These are phyloP conservation scores for Drosophila bifasciata DNA, from an alignment of 1,140 invertebrate species.

Conservation along the genomic window DNA sequence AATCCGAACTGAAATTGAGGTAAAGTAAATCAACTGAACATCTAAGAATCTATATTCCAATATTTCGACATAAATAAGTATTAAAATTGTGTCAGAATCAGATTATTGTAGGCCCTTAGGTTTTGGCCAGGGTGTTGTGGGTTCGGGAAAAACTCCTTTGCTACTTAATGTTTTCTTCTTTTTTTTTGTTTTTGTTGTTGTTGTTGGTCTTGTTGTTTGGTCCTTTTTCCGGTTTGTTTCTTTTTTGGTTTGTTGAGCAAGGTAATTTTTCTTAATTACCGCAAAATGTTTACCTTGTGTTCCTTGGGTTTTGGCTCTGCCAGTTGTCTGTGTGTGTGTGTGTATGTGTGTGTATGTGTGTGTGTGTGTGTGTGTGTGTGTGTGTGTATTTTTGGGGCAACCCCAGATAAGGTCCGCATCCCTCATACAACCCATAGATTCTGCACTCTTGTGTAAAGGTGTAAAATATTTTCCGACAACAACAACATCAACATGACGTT, in stretches of 20 bases:
- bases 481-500: conserved; percentile 57
- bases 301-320: conserved; percentile 59
- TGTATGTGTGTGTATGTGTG: conserved; percentile 29
- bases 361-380: too few species aligned
- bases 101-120: too few species aligned
- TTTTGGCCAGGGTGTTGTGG: too few species aligned
- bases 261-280: conserved; percentile 83
- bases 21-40: too few species aligned
- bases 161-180: conserved; percentile 1
- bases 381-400: conserved; percentile 46
- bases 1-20: too few species aligned
- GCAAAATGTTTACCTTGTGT: conserved; percentile 80
- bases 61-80: too few species aligned
- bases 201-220: conserved; percentile 15
- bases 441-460: conserved; percentile 60
- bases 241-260: conserved; percentile 51
- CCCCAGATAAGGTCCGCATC: conserved; percentile 63
- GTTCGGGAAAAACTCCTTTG: too few species aligned
- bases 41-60: too few species aligned
- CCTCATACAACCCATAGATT: conserved; percentile 55
- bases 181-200: conserved; percentile 30
- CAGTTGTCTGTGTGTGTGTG: conserved; percentile 49
- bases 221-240: conserved; percentile 6
- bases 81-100: too few species aligned
- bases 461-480: conserved; percentile 72